Base-by-base conservation (phyloP, 2,797 vertebrate genomes). In the Rhinatrema bivittatum region DNA sequence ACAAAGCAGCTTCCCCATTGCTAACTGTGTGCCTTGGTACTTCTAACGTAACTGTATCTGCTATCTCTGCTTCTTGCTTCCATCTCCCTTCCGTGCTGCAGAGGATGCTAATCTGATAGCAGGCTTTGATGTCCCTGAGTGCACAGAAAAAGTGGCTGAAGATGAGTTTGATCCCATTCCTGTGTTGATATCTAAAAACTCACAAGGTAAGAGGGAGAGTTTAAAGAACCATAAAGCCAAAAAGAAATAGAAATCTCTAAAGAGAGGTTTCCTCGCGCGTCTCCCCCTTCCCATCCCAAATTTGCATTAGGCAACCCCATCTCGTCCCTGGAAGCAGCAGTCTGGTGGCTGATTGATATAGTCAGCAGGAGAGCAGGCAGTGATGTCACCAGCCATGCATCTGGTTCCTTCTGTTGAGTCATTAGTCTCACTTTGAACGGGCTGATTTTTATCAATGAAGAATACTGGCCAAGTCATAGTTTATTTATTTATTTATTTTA, bases 151-250 rank as follows among this genome's bases (percentile, higher is more conserved):
- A 78, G 87, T 83, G 81, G 79, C 89, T 50, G 90, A 89, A 67
- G 91, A 94, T 86, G 94, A 98, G 76, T 98, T 99, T 91, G 95
- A 99, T 73, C 95, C 95, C 76, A 97, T 98, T 73, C 95, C 96
- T 39, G 91, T 99, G 71, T 84, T 97, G 80, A 88, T 93, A 89
- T 91, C 94, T 83, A 98, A 95, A 96, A 91, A 87, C 73, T 90
- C 84, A 73, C 93, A 93, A 97, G 95, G 96, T 99, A 99, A 99
- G 93, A 78, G 53, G 16, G 9, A 46, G 39, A 41, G 25, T 46
- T 20, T 42, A 47, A 58, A 28, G 36, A 39, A 32, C 25, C 10
- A 8, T n/a, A 27, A 15, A 25, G 41, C 15, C 3, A 16, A 11
- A n/a, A 8, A 16, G n/a, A 12, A 24, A 22, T n/a, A n/a, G n/a